Base-by-base conservation (phyloP, 2,113 vertebrate genomes). In the Apaloderma vittatum region DNA sequence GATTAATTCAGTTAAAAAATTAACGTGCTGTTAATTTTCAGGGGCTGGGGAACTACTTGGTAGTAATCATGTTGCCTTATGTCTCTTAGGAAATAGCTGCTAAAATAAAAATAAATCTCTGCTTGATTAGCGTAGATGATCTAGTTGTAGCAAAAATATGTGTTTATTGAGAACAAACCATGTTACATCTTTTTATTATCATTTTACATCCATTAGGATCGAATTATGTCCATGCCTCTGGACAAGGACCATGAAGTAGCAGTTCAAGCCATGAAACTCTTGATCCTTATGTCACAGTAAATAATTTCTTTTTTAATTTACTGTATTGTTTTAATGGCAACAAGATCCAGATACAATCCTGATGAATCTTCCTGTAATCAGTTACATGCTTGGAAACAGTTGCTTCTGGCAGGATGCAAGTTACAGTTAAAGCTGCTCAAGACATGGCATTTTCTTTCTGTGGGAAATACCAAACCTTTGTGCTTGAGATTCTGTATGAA, bases 231-330 rank as follows among this genome's bases (percentile, higher is more conserved):
- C 91, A 99, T 99, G 99, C 98, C 98, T 74, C 97, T 99, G 98
- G 99, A 99, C 96, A 99, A 98, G 96, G 99, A 99, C 97, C 98
- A 98, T 81, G 99, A 99, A 95, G 99, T 99, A 95, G 98, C 99
- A 34, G 98, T 99, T 78, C 99, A 99, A 98, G 98, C 98, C 88
- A 98, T 99, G 98, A 99, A 98, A 97, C 98, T 99, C 73, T 98
- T 99, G 95, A 96, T 99, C 71, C 97, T 98, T 93, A 98, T 99
- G 95, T 98, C 98, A 92, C 98, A 98, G 99, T 99, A 97, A 98
- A 98, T 98, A 94, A 92, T 84, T 78, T 85, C 72, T 96, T 94
- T 94, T 94, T 97, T 93, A 96, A 96, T 97, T 94, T 97, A 81
- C 93, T 94, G 54, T 94, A 96, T 94, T 96, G 73, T 97, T 95